Evolutionary conservation across 2,888 invertebrate species (phyloP).

Genomic region (Heliconius charithonia): DNA sequence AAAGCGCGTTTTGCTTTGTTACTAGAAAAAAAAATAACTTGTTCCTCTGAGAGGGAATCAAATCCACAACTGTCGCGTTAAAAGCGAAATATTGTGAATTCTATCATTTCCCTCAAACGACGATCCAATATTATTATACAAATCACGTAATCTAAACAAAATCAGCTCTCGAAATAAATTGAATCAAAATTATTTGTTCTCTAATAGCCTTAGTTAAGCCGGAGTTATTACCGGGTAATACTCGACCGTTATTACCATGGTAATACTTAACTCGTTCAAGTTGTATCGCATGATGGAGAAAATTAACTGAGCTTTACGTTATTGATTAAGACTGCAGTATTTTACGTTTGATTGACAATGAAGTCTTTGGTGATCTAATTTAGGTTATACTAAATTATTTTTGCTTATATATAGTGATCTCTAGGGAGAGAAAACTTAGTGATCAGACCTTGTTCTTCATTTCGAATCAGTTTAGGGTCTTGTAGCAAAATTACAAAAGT

Average conservation of each 20-base stretch:
- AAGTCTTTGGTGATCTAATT: neutral
- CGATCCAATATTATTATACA: too few relatives aligned
- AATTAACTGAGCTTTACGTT: neutral
- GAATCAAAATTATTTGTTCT: neutral
- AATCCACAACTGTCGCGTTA: too few relatives aligned
- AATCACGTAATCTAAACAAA: neutral
- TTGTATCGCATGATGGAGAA: slow-evolving; percentile 1
- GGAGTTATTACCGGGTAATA: neutral
- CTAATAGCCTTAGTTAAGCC: neutral
- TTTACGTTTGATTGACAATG: neutral
- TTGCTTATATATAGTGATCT: neutral
- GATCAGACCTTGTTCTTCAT: neutral
- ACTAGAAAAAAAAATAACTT: too few relatives aligned
- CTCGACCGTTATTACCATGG: neutral
- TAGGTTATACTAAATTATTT: neutral
- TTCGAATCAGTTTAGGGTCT: neutral
- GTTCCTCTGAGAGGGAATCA: too few relatives aligned
- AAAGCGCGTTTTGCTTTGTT: too few relatives aligned
- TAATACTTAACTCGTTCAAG: neutral
- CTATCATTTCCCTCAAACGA: too few relatives aligned
- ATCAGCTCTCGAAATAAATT: neutral
- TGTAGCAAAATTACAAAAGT: neutral
- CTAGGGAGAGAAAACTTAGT: neutral
- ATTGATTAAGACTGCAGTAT: slow-evolving; percentile 12
- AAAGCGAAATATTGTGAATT: too few relatives aligned